phyloP scores from a whole-genome alignment of 2,113 vertebrate species.

The Stigmatopora nigra region DNA sequence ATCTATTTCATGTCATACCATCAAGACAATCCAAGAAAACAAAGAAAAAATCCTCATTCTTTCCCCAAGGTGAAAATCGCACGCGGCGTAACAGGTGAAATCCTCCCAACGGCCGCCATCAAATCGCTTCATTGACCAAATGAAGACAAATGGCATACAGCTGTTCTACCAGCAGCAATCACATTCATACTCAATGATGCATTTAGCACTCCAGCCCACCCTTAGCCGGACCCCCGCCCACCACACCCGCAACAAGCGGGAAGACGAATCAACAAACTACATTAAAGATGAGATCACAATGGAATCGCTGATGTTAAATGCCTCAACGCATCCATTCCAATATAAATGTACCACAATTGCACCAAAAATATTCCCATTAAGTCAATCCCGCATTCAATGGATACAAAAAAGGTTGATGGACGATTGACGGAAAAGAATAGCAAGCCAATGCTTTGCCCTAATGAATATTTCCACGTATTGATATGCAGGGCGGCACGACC shows the following conservation, averaged over 20 bases:
- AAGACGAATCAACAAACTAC: background rate
- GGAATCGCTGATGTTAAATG: background rate
- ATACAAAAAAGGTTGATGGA: background rate
- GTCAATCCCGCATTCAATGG: too few relatives aligned
- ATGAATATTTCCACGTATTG: background rate
- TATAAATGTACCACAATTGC: background rate
- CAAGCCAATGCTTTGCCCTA: background rate
- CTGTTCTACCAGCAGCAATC: background rate
- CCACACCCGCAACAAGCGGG: background rate
- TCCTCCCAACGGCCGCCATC: slow-evolving; percentile 2
- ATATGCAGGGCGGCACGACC: background rate
- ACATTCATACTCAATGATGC: slow-evolving; percentile 4
- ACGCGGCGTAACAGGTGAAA: slow-evolving; percentile 2
- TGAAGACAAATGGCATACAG: background rate
- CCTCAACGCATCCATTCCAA: background rate
- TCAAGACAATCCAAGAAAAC: background rate
- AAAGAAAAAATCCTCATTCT: slow-evolving; percentile 1
- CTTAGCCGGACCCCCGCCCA: background rate
- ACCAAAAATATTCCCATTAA: too few relatives aligned
- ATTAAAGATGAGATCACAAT: background rate
- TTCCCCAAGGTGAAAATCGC: background rate
- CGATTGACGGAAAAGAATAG: background rate
- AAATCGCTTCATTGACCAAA: slow-evolving; percentile 5
- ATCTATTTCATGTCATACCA: background rate
- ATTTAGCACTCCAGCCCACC: background rate